Percentiles rank a stretch among this genome's conserved stretches.
These are phyloP conservation scores for Xiphophorus birchmanni DNA, from an alignment of 2,797 vertebrate species.

Conservation along the genomic window DNA sequence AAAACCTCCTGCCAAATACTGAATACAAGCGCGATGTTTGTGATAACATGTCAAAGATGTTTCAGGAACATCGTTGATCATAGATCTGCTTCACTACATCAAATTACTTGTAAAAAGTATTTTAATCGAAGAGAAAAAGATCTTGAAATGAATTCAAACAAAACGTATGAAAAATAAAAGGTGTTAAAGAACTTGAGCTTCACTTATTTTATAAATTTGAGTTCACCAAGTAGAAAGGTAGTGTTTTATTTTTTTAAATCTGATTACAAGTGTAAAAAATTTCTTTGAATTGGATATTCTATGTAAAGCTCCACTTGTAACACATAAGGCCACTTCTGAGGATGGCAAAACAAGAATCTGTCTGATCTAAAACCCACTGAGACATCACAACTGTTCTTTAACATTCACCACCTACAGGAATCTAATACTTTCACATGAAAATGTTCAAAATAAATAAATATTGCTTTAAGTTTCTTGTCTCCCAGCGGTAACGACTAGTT, in stretches of 20 bases:
- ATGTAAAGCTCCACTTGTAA: slow-evolving; percentile 24
- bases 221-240: not conserved
- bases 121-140: not conserved
- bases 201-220: not conserved
- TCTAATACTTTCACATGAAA: not conserved
- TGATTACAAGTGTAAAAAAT: slow-evolving; percentile 32
- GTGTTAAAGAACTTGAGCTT: not conserved
- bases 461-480: slow-evolving; percentile 45
- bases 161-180: not conserved
- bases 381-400: not conserved
- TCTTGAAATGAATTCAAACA: not conserved
- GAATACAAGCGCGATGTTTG: not conserved
- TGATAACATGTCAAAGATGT: not conserved
- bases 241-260: slow-evolving; percentile 26
- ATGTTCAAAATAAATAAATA: slow-evolving; percentile 22
- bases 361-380: not conserved
- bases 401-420: not conserved
- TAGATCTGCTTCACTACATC: not conserved
- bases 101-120: not conserved
- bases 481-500: not conserved
- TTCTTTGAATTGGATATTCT: slow-evolving; percentile 42
- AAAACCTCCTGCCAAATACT: no score
- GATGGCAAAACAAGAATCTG: slow-evolving; percentile 4
- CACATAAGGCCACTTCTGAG: slow-evolving; percentile 52
- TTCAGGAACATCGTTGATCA: not conserved